A percentile compares a stretch with the other conserved stretches of the same genome.
phyloP scores from a whole-genome alignment of 2,888 invertebrate genomes.

The Orthosia incerta region DNA sequence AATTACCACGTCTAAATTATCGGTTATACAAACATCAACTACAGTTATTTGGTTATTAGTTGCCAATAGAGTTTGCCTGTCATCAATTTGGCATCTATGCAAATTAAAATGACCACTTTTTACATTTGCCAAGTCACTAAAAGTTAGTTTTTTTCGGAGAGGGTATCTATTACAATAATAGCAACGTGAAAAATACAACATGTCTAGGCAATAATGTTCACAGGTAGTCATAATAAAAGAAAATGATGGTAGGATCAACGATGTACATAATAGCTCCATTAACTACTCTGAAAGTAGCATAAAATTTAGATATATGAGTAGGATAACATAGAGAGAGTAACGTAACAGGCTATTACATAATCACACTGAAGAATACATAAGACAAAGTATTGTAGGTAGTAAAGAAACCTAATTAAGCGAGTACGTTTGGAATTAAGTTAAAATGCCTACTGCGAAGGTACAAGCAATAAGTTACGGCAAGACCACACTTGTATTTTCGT shows the following conservation, averaged over 20 bases:
- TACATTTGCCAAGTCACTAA: not conserved
- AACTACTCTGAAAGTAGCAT: constrained; percentile 25
- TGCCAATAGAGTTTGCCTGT: constrained; percentile 22
- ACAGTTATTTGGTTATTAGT: constrained; percentile 14
- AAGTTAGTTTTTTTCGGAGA: not conserved
- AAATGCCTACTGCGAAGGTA: constrained; percentile 45
- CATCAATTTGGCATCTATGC: not conserved
- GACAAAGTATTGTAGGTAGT: not conserved
- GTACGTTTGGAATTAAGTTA: constrained; percentile 19
- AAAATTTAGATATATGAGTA: constrained; percentile 25
- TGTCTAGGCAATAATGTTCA: not conserved
- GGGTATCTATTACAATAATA: not conserved
- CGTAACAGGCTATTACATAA: constrained; percentile 29
- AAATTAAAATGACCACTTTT: not conserved
- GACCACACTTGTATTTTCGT: constrained; percentile 24
- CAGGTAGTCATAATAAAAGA: constrained; percentile 12
- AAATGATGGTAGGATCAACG: constrained; percentile 17
- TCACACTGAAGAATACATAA: constrained; percentile 6
- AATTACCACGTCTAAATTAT: constrained; percentile 29
- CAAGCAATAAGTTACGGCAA: constrained; percentile 53
- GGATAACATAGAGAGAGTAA: constrained; percentile 27
- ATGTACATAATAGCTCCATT: constrained; percentile 19
- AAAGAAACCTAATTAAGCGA: constrained; percentile 15
- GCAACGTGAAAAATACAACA: not conserved
- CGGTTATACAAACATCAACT: constrained; percentile 15